phyloP scores from a whole-genome alignment of 2,113 vertebrate genomes.

The Chloroceryle aenea region DNA sequence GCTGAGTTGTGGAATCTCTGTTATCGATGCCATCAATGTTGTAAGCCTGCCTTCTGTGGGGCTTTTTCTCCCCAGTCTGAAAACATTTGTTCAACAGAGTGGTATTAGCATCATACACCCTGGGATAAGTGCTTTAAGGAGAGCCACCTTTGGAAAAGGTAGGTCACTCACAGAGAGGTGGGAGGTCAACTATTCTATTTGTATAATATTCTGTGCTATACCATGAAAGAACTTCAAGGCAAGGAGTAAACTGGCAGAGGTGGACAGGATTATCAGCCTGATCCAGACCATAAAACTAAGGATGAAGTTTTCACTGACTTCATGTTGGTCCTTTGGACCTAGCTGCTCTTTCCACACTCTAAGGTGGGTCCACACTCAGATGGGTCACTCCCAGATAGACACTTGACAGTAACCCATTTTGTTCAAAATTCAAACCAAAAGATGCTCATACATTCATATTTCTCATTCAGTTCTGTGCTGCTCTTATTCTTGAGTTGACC shows the following conservation, averaged over 20 bases:
- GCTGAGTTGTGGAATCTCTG: accelerated
- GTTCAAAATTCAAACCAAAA: not conserved
- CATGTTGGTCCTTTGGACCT: not conserved
- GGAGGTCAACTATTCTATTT: not conserved
- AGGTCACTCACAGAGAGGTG: not conserved
- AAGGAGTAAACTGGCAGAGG: not conserved
- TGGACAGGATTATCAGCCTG: not conserved
- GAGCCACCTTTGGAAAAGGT: not conserved
- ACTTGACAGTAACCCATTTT: not conserved
- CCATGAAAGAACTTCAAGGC: not conserved
- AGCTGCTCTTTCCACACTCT: not conserved
- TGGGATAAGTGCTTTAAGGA: not conserved
- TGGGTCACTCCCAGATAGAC: not conserved
- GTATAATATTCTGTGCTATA: not conserved
- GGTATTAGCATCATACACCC: not conserved
- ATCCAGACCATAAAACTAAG: not conserved
- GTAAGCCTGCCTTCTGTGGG: not conserved
- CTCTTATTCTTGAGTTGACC: not conserved
- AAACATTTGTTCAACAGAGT: not conserved
- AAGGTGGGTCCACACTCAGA: not conserved
- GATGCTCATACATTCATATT: not conserved
- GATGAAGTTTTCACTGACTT: not conserved
- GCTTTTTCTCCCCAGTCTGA: not conserved
- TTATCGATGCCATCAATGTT: accelerated
- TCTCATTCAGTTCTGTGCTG: not conserved